Conservation (phyloP, 2,888 invertebrate species). For the Epirrhoe tristata region DNA sequence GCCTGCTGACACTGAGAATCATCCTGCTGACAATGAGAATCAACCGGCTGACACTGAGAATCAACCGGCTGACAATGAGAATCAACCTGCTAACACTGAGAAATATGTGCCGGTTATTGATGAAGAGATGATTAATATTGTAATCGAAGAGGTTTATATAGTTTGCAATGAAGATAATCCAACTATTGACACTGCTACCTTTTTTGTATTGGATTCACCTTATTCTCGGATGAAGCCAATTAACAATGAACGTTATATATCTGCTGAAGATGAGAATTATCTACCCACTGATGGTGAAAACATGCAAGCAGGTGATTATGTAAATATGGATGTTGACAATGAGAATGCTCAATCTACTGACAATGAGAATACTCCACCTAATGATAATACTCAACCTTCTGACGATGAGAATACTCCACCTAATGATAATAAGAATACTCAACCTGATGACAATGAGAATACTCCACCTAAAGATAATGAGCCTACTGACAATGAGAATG, state of each 20-base stretch:
- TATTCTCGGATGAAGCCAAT: neutral
- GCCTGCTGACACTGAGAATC: neutral
- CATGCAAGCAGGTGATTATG: neutral
- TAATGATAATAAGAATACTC: neutral
- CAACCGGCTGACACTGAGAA: neutral
- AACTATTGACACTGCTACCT: neutral
- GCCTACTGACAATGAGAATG: neutral
- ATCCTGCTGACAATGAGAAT: neutral
- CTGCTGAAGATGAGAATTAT: neutral
- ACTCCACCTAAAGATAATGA: too few species aligned
- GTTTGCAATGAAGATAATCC: neutral
- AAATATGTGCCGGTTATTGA: neutral
- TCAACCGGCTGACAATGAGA: too few species aligned
- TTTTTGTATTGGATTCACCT: neutral
- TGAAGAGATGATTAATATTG: neutral
- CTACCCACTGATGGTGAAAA: neutral
- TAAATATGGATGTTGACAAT: too few species aligned
- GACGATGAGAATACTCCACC: neutral
- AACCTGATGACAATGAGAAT: neutral
- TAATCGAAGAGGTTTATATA: neutral
- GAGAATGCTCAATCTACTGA: too few species aligned
- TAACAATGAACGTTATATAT: neutral
- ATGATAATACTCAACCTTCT: too few species aligned
- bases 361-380: neutral
- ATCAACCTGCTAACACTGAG: neutral